phyloP scores from a whole-genome alignment of 2,888 invertebrate genomes.

The Slavum lentiscoides region DNA sequence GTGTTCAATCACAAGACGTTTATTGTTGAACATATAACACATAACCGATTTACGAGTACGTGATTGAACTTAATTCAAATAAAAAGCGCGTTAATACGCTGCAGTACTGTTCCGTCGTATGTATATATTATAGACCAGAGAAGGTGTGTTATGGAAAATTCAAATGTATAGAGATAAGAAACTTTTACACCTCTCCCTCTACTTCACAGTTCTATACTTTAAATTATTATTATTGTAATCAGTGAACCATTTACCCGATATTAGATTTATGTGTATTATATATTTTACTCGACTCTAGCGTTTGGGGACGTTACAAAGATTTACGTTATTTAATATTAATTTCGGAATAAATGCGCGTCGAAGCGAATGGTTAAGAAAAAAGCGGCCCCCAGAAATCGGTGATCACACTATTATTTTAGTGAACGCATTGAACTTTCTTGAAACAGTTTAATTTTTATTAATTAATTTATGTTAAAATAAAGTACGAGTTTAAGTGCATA shows the following conservation, averaged over 20 bases:
- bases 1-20: too few species aligned
- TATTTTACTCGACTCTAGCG: constrained; percentile 17
- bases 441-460: too few species aligned
- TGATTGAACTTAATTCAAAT: background rate
- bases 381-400: too few species aligned
- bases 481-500: too few species aligned
- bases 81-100: background rate
- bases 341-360: background rate
- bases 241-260: constrained; percentile 33
- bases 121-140: background rate
- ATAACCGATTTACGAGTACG: too few species aligned
- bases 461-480: too few species aligned
- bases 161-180: constrained; percentile 13
- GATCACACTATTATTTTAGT: too few species aligned
- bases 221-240: constrained; percentile 42
- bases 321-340: constrained; percentile 8
- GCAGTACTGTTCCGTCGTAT: background rate
- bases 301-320: constrained; percentile 17
- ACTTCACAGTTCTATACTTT: constrained; percentile 1
- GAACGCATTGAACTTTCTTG: too few species aligned
- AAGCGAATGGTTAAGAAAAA: background rate
- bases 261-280: constrained; percentile 19
- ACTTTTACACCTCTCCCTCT: background rate
- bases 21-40: too few species aligned
- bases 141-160: background rate